phyloP scores from a whole-genome alignment of 1,140 invertebrate species.

The Plodia interpunctella region DNA sequence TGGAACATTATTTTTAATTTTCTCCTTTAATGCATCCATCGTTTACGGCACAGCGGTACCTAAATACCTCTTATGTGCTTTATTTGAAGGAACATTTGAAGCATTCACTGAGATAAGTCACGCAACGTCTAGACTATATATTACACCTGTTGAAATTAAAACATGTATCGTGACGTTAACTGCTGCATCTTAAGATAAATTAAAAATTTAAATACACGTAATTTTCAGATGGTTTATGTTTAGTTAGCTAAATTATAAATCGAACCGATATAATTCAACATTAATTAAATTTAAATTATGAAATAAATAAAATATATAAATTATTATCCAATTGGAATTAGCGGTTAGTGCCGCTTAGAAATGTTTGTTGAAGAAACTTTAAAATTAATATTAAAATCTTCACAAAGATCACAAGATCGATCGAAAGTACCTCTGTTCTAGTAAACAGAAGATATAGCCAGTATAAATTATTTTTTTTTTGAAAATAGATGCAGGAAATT shows the following conservation, averaged over 20 bases:
- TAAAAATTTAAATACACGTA: not conserved
- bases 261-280: not conserved
- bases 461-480: not conserved
- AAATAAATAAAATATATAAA: not conserved
- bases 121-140: slow-evolving; percentile 39
- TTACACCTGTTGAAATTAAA: slow-evolving; percentile 23
- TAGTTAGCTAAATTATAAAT: slow-evolving; percentile 1
- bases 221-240: not conserved
- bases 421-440: too few relatives aligned
- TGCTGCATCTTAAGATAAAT: slow-evolving; percentile 1
- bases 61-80: slow-evolving; percentile 48
- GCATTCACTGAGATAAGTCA: slow-evolving; percentile 59
- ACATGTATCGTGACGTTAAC: slow-evolving; percentile 1
- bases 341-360: too few relatives aligned
- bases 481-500: not conserved
- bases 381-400: too few relatives aligned
- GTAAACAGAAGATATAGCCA: not conserved
- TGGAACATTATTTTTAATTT: slow-evolving; percentile 44
- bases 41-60: slow-evolving; percentile 19
- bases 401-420: too few relatives aligned
- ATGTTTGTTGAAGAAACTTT: too few relatives aligned
- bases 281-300: not conserved
- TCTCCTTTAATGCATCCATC: slow-evolving; percentile 17
- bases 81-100: slow-evolving; percentile 30
- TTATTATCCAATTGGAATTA: too few relatives aligned